Percentiles rank a stretch among this genome's conserved stretches.
phyloP scores from a whole-genome alignment of 2,888 invertebrate species.

The Ichneumon xanthorius region DNA sequence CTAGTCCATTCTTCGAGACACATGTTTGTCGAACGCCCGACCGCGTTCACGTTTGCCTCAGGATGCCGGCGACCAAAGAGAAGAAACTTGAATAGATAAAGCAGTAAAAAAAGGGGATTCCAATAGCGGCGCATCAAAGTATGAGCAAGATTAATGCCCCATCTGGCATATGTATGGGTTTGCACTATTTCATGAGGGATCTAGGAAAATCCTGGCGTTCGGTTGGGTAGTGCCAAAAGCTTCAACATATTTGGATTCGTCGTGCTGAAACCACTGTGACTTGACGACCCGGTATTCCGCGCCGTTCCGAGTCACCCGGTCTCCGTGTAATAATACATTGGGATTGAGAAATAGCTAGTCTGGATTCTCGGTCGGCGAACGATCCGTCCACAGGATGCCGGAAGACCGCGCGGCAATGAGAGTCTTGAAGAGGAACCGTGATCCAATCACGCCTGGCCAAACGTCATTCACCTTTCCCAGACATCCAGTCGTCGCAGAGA shows the following conservation, averaged over 20 bases:
- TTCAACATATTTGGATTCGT: not conserved
- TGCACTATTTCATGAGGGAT: not conserved
- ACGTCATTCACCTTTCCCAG: conserved; percentile 42
- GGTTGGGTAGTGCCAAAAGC: not conserved
- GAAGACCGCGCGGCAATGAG: conserved; percentile 1
- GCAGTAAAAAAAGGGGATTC: not conserved
- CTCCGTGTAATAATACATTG: conserved; percentile 11
- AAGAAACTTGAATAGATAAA: not conserved
- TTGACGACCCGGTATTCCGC: not conserved
- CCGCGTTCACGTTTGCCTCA: not conserved
- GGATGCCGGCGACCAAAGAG: not conserved
- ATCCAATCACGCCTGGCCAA: conserved; percentile 49
- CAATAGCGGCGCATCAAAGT: not conserved
- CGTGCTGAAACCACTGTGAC: not conserved
- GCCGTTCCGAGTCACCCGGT: not conserved
- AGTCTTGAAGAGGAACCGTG: conserved; percentile 30
- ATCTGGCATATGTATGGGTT: not conserved
- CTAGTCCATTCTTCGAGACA: not conserved
- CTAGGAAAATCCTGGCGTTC: not conserved
- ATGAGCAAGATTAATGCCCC: not conserved
- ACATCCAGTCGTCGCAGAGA: conserved; percentile 24
- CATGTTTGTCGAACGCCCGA: not conserved
- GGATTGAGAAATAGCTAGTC: conserved; percentile 45
- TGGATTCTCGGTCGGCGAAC: conserved; percentile 43
- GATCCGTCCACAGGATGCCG: conserved; percentile 20